Evolutionary conservation across 2,888 invertebrate genomes (phyloP).

Genomic region (Macropis europaea): DNA sequence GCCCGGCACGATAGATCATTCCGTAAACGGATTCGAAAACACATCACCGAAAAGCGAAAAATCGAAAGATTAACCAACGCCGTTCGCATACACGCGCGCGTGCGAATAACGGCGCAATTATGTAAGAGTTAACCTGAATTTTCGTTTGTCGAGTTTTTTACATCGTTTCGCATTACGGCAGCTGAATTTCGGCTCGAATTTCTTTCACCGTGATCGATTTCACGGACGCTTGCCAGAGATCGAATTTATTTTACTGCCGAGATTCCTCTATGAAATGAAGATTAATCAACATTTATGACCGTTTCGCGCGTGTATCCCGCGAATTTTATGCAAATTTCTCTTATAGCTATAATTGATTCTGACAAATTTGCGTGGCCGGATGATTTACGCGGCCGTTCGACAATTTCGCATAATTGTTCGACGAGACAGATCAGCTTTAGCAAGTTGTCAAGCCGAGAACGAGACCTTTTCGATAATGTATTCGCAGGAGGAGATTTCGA

Average conservation of each 20-base stretch:
- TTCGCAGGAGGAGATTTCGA: not conserved
- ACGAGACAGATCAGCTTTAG: too few relatives aligned
- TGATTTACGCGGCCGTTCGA: too few relatives aligned
- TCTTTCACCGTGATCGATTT: not conserved
- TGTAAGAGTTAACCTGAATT: not conserved
- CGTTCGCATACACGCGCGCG: not conserved
- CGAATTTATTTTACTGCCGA: not conserved
- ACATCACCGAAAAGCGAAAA: not conserved
- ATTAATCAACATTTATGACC: not conserved
- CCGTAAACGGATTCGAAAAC: not conserved
- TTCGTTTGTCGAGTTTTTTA: not conserved
- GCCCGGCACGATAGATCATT: conserved; percentile 2
- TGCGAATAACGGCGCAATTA: conserved; percentile 11
- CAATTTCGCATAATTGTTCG: too few relatives aligned
- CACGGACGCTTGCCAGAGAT: not conserved
- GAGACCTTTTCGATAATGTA: not conserved
- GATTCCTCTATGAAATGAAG: not conserved
- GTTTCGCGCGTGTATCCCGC: not conserved
- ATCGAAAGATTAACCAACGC: not conserved
- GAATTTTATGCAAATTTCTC: not conserved
- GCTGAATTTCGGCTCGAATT: not conserved
- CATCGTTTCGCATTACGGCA: not conserved
- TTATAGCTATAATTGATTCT: not conserved
- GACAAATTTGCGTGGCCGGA: not conserved
- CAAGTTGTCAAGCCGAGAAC: not conserved